Conservation (phyloP, 2,888 invertebrate species). For the Cantharis nigra region DNA sequence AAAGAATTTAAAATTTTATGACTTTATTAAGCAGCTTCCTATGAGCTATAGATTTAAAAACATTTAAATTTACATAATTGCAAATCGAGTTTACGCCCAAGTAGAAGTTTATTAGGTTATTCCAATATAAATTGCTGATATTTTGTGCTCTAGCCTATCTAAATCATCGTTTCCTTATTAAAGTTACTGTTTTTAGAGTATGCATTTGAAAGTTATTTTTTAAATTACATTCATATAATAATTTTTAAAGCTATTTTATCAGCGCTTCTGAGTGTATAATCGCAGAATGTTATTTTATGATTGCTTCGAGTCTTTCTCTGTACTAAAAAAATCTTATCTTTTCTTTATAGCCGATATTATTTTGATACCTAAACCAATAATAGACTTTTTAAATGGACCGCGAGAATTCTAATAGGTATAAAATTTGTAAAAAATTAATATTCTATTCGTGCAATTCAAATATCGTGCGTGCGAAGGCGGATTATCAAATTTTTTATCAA, state of each 20-base stretch:
- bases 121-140: background rate
- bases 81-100: background rate
- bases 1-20: constrained; percentile 2
- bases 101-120: background rate
- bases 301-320: background rate
- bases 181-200: background rate
- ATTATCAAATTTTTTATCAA: background rate
- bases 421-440: background rate
- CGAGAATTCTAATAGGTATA: background rate
- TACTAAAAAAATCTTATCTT: background rate
- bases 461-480: background rate
- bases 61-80: background rate
- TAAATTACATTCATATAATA: background rate
- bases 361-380: background rate
- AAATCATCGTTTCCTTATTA: background rate
- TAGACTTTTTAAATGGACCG: background rate
- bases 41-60: background rate
- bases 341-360: background rate
- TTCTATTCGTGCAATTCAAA: background rate
- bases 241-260: background rate
- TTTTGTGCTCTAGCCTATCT: background rate
- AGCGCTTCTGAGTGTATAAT: background rate
- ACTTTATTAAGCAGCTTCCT: constrained; percentile 1
- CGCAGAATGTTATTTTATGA: background rate
- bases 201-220: background rate